Evolutionary conservation across 2,113 vertebrate species (phyloP).

Genomic region (Heptranchias perlo): DNA sequence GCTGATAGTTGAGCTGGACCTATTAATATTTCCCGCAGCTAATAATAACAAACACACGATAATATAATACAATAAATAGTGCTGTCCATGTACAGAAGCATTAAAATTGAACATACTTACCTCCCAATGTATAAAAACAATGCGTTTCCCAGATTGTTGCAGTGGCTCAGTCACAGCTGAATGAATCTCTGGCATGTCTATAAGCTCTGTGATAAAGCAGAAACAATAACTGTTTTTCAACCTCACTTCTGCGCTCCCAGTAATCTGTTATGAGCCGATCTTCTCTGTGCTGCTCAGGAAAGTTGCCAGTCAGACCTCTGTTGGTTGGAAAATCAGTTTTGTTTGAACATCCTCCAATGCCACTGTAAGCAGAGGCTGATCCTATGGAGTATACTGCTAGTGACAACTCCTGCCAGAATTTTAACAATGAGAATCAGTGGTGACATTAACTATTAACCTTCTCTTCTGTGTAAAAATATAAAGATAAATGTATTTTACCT

Average conservation of each 20-base stretch:
- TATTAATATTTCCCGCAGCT: not conserved
- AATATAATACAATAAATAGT: not conserved
- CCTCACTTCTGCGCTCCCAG: too few species aligned
- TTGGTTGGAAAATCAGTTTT: not conserved
- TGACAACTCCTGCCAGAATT: not conserved
- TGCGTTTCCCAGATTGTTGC: not conserved
- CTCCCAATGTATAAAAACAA: not conserved
- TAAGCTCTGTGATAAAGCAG: conserved; percentile 17
- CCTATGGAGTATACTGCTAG: not conserved
- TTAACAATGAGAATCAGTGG: not conserved
- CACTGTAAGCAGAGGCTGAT: too few species aligned
- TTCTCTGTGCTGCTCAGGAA: not conserved
- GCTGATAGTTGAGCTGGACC: not conserved
- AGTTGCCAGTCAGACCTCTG: not conserved
- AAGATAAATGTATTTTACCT: not conserved
- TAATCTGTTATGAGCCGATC: not conserved
- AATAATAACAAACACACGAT: not conserved
- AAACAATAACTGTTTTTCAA: not conserved
- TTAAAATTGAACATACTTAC: not conserved
- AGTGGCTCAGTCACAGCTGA: not conserved
- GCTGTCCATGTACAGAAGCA: not conserved
- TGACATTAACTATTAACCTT: not conserved
- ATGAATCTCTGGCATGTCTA: not conserved
- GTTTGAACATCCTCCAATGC: not conserved
- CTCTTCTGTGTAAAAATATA: too few species aligned